Evolutionary conservation across 1,140 invertebrate species (phyloP).

Genomic region (Holotrichia oblita): DNA sequence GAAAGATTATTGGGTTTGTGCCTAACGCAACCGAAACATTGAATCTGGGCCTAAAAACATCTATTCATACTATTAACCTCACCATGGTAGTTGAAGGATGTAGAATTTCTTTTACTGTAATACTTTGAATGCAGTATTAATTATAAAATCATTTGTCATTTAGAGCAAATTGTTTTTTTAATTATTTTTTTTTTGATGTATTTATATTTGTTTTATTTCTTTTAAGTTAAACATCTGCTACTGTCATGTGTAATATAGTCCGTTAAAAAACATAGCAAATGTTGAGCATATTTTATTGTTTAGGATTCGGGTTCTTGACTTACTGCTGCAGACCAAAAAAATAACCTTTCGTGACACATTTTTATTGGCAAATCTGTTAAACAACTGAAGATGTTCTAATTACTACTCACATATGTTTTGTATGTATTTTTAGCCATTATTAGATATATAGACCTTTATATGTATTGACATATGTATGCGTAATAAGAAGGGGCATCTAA

Average conservation of each 20-base stretch:
- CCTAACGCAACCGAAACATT: too few relatives aligned
- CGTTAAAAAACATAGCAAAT: neutral
- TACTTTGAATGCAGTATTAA: too few relatives aligned
- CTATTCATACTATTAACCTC: too few relatives aligned
- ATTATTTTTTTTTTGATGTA: neutral
- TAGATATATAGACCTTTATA: too few relatives aligned
- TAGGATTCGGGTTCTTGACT: neutral
- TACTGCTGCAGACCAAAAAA: neutral
- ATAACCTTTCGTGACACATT: neutral
- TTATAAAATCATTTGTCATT: too few relatives aligned
- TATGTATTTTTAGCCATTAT: neutral
- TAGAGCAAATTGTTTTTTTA: neutral
- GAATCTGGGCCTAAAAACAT: too few relatives aligned
- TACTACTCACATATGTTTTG: neutral
- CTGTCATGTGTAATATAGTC: neutral
- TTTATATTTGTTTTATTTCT: neutral
- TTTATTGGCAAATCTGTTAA: neutral
- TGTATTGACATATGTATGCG: too few relatives aligned
- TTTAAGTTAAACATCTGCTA: neutral
- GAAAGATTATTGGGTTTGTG: too few relatives aligned
- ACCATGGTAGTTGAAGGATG: too few relatives aligned
- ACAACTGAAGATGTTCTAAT: neutral
- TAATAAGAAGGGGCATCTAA: too few relatives aligned
- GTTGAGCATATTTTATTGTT: neutral
- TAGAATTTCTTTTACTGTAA: too few relatives aligned